Evolutionary conservation across 2,888 invertebrate species (phyloP).

Genomic region (Pachliopta kotzebuea): DNA sequence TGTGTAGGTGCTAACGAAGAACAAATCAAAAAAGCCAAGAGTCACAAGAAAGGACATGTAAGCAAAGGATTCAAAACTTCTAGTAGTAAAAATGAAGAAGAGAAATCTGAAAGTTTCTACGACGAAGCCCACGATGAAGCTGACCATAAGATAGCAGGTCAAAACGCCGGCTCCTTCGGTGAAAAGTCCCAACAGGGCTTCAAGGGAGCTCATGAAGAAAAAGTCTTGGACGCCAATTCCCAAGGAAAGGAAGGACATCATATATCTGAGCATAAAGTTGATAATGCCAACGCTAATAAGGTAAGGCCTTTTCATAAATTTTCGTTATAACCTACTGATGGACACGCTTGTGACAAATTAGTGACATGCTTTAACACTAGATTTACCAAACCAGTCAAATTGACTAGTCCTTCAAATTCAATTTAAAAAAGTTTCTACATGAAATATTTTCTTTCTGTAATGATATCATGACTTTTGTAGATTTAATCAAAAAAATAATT

Average conservation of each 20-base stretch:
- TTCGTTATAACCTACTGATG: no score
- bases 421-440: no score
- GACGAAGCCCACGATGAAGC: constrained; percentile 84
- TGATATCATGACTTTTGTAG: no score
- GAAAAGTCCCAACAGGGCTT: constrained; percentile 78
- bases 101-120: constrained; percentile 83
- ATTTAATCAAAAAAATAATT: no score
- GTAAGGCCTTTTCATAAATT: constrained; percentile 45
- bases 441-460: no score
- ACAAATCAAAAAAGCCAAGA: constrained; percentile 77
- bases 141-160: constrained; percentile 78
- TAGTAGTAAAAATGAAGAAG: constrained; percentile 84
- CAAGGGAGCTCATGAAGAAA: constrained; percentile 82
- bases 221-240: constrained; percentile 77
- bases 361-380: no score
- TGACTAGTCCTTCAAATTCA: no score
- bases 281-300: constrained; percentile 81
- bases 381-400: no score
- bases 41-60: constrained; percentile 83
- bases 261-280: constrained; percentile 75
- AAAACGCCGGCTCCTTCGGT: constrained; percentile 80
- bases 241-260: constrained; percentile 82
- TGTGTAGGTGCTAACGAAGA: constrained; percentile 74
- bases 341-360: no score
- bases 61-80: constrained; percentile 85